Conservation (phyloP, 1,140 invertebrate species). For the Zelostemma sp. region DNA sequence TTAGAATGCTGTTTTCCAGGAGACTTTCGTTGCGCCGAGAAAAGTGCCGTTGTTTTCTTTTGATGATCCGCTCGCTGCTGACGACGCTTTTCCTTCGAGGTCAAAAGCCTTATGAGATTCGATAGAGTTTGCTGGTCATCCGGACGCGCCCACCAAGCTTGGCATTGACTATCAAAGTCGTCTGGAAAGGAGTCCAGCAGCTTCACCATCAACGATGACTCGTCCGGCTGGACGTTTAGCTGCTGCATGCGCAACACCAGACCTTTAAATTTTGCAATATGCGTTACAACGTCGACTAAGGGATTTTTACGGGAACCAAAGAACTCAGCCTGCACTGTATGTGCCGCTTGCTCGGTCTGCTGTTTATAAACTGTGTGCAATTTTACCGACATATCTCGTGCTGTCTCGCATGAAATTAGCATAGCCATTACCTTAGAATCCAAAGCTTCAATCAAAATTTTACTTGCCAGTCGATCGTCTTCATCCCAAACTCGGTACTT, state of each 20-base stretch:
- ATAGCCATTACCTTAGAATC: conserved; percentile 16
- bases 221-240: not conserved
- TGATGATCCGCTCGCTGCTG: not conserved
- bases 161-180: conserved; percentile 19
- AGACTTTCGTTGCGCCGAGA: too few species aligned
- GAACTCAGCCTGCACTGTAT: conserved; percentile 45
- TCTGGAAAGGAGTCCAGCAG: not conserved
- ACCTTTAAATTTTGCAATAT: conserved; percentile 50
- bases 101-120: conserved; percentile 16
- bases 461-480: conserved; percentile 6
- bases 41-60: conserved; percentile 14
- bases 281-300: conserved; percentile 22
- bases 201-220: conserved; percentile 7
- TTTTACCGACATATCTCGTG: conserved; percentile 50
- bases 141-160: conserved; percentile 23
- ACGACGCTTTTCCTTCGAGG: conserved; percentile 17
- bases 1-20: too few species aligned
- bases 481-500: conserved; percentile 7
- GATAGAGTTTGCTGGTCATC: conserved; percentile 19
- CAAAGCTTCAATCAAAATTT: conserved; percentile 3
- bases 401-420: conserved; percentile 25
- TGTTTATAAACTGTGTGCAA: conserved; percentile 48
- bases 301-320: conserved; percentile 29
- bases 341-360: conserved; percentile 35
- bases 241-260: conserved; percentile 15